A percentile compares a stretch with the other conserved stretches of the same genome.
phyloP scores from a whole-genome alignment of 2,888 invertebrate species.

The Escarpia spicata region DNA sequence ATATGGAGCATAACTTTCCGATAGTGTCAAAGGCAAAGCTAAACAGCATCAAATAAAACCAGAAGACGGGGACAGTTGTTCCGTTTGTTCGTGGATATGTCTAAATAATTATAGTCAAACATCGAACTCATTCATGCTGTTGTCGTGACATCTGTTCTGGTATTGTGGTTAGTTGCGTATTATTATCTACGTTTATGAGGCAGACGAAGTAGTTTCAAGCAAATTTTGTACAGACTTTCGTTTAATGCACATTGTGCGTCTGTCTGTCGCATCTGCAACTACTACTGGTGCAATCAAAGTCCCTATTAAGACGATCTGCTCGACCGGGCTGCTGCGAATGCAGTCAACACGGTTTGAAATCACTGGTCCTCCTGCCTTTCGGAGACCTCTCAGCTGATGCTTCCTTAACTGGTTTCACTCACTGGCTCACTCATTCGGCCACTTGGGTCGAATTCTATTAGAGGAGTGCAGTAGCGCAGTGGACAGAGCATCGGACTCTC shows the following conservation, averaged over 20 bases:
- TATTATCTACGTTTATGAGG: constrained; percentile 1
- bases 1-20: not conserved
- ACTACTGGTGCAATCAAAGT: not conserved
- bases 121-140: not conserved
- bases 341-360: not conserved
- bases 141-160: not conserved
- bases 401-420: too few relatives aligned
- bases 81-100: too few relatives aligned
- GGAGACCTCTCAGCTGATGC: too few relatives aligned
- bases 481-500: too few relatives aligned
- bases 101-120: too few relatives aligned
- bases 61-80: too few relatives aligned
- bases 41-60: not conserved
- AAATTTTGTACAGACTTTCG: not conserved
- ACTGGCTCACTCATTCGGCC: too few relatives aligned
- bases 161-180: not conserved
- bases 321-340: not conserved
- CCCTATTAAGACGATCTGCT: not conserved
- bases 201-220: not conserved
- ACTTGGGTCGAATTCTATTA: too few relatives aligned
- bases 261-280: not conserved
- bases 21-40: not conserved
- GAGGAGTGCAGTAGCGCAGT: too few relatives aligned
- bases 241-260: not conserved
- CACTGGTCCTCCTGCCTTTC: too few relatives aligned